phyloP scores from a whole-genome alignment of 2,888 invertebrate species.

The Brenthis daphne region DNA sequence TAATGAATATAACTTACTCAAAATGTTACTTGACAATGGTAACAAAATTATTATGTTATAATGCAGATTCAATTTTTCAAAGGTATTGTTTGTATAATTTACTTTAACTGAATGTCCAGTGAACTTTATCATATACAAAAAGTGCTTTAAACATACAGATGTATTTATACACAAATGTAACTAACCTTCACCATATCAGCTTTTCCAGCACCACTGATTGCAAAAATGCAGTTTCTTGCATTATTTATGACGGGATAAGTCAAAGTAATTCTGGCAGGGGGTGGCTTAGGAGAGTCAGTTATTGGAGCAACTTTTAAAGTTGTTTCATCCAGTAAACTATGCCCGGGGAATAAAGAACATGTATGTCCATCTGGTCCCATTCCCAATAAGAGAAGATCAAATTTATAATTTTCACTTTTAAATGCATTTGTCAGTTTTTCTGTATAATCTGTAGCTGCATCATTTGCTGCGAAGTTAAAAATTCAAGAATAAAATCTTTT shows the following conservation, averaged over 20 bases:
- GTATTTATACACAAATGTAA: constrained; percentile 11
- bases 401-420: constrained; percentile 77
- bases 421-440: constrained; percentile 85
- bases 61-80: too few species aligned
- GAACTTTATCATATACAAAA: too few species aligned
- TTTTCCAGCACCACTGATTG: constrained; percentile 92
- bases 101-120: too few species aligned
- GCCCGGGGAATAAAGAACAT: constrained; percentile 96
- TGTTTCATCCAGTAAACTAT: constrained; percentile 84
- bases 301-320: constrained; percentile 90
- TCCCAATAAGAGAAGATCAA: constrained; percentile 95
- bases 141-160: neutral
- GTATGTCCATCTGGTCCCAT: constrained; percentile 99
- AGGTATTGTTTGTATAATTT: too few species aligned
- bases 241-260: constrained; percentile 95
- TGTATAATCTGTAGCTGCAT: constrained; percentile 89
- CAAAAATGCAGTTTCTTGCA: constrained; percentile 91
- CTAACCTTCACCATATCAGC: constrained; percentile 93
- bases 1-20: too few species aligned
- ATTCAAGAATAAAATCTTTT: neutral
- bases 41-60: neutral
- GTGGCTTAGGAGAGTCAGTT: constrained; percentile 97
- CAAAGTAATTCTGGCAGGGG: constrained; percentile 93
- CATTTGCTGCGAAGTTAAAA: constrained; percentile 81
- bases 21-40: too few species aligned